These are phyloP conservation scores for Cercopithecus mona DNA, from an alignment of 2,113 vertebrate genomes.

Conservation along the genomic window DNA sequence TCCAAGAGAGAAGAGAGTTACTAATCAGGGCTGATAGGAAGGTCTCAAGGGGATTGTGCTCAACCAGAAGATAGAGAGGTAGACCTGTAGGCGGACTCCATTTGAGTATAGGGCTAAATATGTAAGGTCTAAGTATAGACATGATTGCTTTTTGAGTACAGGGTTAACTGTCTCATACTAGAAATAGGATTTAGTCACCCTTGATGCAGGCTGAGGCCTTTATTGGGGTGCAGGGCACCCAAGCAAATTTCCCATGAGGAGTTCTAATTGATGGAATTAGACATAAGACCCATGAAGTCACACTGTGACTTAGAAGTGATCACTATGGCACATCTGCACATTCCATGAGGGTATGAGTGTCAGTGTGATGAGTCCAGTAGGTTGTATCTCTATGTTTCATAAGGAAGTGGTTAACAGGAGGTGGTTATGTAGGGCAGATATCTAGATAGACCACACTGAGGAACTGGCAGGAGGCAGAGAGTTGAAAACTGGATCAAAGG, in stretches of 20 bases:
- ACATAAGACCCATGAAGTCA: background rate
- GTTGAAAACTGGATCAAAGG: background rate
- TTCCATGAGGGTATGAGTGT: too few relatives aligned
- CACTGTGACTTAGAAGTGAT: background rate
- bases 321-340: background rate
- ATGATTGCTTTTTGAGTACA: background rate
- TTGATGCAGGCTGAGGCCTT: background rate
- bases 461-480: background rate
- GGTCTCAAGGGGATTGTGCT: too few relatives aligned
- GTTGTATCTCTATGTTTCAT: background rate
- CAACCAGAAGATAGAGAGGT: background rate
- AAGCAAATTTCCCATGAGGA: background rate
- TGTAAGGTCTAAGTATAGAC: too few relatives aligned
- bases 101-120: too few relatives aligned
- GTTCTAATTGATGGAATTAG: background rate
- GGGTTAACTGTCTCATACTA: background rate
- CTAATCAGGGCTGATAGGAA: background rate
- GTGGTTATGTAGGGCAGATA: background rate
- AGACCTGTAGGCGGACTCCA: background rate
- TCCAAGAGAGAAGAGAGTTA: background rate
- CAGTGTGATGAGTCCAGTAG: too few relatives aligned
- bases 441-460: background rate
- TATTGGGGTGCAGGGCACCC: background rate
- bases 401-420: background rate
- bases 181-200: background rate